Base-by-base conservation (phyloP, 53 echinoderm and acorn worm genomes). In the Mesocentrotus franciscanus region DNA sequence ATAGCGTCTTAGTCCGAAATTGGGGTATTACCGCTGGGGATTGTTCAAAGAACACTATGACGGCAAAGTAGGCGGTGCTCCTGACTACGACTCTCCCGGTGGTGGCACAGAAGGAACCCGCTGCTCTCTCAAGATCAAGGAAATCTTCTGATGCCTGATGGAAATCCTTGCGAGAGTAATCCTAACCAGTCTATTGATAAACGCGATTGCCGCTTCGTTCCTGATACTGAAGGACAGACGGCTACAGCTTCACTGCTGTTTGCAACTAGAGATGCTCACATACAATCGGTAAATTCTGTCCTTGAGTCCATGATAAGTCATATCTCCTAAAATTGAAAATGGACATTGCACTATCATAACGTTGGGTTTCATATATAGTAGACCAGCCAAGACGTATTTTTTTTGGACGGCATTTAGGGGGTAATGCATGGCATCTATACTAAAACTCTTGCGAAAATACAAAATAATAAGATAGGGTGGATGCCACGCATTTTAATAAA, bases 11-110 rank as follows among this genome's bases (percentile, higher is more conserved):
- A 24, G 93, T 93, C n/a, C 75, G 78, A 55, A 75, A 4, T 27
- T 93, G 93, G 93, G 93, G 56, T 76, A 76, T 27, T 58, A 35
- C 61, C 93, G 93, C 7, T 93, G 93, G 93, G 93, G 93, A 13
- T 32, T 93, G 93, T 93, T 93, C 78, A 60, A 93, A 17, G 93
- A 93, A 32, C 58, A 93, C 55, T 93, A 93, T 30, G 93, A 75
- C 57, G 93, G 32, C 5, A 14, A 75, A 8, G 30, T 11, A 13
- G 93, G 18, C 42, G 49, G 34, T 24, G 85, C 85, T 34, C 85
- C 85, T 26, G 26, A 60, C 10, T 57, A 27, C 59, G 72, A 93
- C 34, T 18, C 71, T 4, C 49, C 49, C 49, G 24, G 14, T 36
- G 39, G 0, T 32, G 72, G 55, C 34, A 49, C 4, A 55, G 78